phyloP scores from a whole-genome alignment of 2,888 invertebrate species.

The Pardosa pseudoannulata region DNA sequence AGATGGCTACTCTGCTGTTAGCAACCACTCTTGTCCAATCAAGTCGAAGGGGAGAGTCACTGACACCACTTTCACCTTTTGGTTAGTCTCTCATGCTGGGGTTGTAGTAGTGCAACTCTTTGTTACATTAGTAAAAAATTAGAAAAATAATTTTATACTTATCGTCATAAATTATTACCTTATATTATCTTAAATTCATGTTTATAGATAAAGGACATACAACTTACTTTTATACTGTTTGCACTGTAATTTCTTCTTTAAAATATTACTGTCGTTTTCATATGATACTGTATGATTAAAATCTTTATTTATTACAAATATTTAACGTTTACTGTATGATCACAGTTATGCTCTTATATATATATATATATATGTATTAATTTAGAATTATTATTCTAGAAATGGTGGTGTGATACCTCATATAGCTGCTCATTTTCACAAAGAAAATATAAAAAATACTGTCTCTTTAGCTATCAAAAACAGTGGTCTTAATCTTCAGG shows the following conservation, averaged over 20 bases:
- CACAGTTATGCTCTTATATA: no score
- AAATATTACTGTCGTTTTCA: no score
- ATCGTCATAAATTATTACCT: not conserved
- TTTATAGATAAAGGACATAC: no score
- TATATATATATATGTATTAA: not conserved
- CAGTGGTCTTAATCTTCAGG: conserved; percentile 80
- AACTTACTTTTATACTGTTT: not conserved
- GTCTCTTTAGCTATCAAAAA: conserved; percentile 83
- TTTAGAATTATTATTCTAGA: conserved; percentile 78
- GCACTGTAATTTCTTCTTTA: no score
- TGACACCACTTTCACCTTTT: not conserved
- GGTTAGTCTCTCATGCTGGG: no score
- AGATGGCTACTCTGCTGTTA: no score
- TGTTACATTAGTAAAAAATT: no score
- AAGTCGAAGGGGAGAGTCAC: not conserved
- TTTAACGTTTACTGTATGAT: no score
- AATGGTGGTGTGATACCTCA: conserved; percentile 94
- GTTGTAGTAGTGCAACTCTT: no score
- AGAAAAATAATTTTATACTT: not conserved
- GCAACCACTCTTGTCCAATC: no score
- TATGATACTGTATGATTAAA: no score
- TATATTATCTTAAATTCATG: not conserved
- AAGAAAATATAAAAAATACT: conserved; percentile 85
- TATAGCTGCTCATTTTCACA: conserved; percentile 88
- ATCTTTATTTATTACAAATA: no score